phyloP scores from a whole-genome alignment of 1,140 invertebrate species.

The Xylocopa sonorina region DNA sequence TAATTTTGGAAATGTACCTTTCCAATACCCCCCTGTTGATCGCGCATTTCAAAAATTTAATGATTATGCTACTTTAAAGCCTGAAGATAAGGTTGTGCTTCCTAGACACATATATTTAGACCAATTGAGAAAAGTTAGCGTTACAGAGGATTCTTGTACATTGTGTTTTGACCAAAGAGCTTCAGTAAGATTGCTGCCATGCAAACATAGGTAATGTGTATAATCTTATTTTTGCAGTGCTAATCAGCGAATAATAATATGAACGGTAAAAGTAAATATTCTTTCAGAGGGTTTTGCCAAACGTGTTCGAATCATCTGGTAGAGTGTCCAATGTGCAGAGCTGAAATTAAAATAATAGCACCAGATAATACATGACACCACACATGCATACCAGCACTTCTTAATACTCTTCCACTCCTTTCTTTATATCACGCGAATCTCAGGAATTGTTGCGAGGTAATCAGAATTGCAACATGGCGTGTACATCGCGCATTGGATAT shows the following conservation, averaged over 20 bases:
- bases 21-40: slow-evolving; percentile 89
- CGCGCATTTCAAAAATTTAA: slow-evolving; percentile 89
- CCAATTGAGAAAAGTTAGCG: slow-evolving; percentile 87
- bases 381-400: slow-evolving; percentile 57
- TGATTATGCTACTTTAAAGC: slow-evolving; percentile 86
- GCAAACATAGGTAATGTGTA: slow-evolving; percentile 87
- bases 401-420: slow-evolving; percentile 58
- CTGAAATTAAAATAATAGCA: slow-evolving; percentile 80
- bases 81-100: slow-evolving; percentile 87
- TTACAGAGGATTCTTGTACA: slow-evolving; percentile 93
- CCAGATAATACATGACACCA: slow-evolving; percentile 78
- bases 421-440: slow-evolving; percentile 54
- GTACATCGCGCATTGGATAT: slow-evolving; percentile 44
- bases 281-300: slow-evolving; percentile 92
- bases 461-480: slow-evolving; percentile 49
- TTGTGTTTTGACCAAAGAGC: slow-evolving; percentile 93
- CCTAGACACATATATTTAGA: slow-evolving; percentile 90
- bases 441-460: slow-evolving; percentile 60
- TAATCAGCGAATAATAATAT: slow-evolving; percentile 15
- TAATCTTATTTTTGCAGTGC: neutral
- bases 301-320: slow-evolving; percentile 89
- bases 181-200: slow-evolving; percentile 89
- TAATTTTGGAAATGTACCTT: slow-evolving; percentile 94
- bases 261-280: slow-evolving; percentile 38
- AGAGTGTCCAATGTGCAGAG: slow-evolving; percentile 94